Conservation (phyloP, 2,888 invertebrate genomes). For the Thumatha senex region DNA sequence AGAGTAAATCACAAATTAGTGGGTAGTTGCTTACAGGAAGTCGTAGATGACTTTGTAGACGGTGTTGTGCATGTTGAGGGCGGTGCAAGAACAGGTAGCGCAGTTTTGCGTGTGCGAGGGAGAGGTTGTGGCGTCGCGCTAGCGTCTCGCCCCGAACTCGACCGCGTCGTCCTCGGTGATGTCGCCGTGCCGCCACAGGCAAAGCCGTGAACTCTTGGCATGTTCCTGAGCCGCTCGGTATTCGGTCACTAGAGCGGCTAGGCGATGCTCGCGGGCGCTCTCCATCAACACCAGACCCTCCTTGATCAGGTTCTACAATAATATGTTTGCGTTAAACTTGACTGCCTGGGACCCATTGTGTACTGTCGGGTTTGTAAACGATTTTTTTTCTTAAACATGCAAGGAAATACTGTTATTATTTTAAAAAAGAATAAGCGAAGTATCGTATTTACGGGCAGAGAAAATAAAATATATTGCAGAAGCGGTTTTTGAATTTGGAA, state of each 20-base stretch:
- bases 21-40: constrained; percentile 44
- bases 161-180: constrained; percentile 95
- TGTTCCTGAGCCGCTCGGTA: constrained; percentile 93
- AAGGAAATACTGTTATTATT: no score
- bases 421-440: no score
- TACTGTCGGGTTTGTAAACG: no score
- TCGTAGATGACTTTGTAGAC: constrained; percentile 52
- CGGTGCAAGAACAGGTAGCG: constrained; percentile 50
- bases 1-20: no score
- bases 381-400: no score
- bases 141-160: constrained; percentile 79
- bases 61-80: constrained; percentile 49
- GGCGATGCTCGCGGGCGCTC: constrained; percentile 90
- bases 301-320: constrained; percentile 87
- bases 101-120: constrained; percentile 48
- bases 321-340: background rate
- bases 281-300: constrained; percentile 95
- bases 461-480: no score
- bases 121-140: constrained; percentile 51
- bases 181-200: constrained; percentile 99
- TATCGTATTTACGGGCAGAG: no score
- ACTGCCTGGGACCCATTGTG: no score
- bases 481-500: no score
- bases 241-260: constrained; percentile 90
- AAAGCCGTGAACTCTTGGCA: constrained; percentile 93